Percentiles rank a stretch among this genome's conserved stretches.
Conservation (phyloP, 2,113 vertebrate genomes). For the Hucho hucho region DNA sequence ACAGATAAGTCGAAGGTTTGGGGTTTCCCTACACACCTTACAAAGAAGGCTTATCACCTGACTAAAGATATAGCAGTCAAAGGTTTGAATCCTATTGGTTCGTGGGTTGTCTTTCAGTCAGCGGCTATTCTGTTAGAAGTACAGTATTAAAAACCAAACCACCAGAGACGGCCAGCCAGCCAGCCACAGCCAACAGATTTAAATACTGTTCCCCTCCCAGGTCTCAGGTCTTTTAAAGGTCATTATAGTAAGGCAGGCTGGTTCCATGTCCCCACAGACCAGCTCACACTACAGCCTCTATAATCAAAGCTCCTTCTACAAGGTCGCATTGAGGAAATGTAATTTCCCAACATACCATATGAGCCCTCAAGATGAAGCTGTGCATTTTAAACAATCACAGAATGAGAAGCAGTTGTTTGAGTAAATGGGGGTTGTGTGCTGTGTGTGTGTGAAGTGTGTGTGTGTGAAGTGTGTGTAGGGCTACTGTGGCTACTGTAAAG, state of each 20-base stretch:
- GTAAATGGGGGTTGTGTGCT: background rate
- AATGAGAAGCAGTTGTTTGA: too few relatives aligned
- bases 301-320: slow-evolving; percentile 47
- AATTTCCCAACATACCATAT: too few relatives aligned
- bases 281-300: background rate
- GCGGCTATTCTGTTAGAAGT: too few relatives aligned
- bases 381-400: too few relatives aligned
- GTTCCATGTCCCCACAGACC: slow-evolving; percentile 14
- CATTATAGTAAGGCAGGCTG: slow-evolving; percentile 19
- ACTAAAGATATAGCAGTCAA: background rate
- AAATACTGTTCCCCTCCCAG: background rate
- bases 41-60: too few relatives aligned
- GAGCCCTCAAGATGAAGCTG: too few relatives aligned
- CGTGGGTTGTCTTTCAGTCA: too few relatives aligned
- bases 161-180: too few relatives aligned
- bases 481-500: too few relatives aligned
- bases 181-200: background rate
- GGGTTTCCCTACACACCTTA: too few relatives aligned
- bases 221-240: slow-evolving; percentile 16
- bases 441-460: background rate
- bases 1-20: background rate
- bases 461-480: too few relatives aligned
- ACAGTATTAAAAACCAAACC: background rate
- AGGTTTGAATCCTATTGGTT: background rate
- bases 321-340: slow-evolving; percentile 36